A percentile compares a stretch with the other conserved stretches of the same genome.
Conservation (phyloP, 2,888 invertebrate species). For the Scaptomyza flava region DNA sequence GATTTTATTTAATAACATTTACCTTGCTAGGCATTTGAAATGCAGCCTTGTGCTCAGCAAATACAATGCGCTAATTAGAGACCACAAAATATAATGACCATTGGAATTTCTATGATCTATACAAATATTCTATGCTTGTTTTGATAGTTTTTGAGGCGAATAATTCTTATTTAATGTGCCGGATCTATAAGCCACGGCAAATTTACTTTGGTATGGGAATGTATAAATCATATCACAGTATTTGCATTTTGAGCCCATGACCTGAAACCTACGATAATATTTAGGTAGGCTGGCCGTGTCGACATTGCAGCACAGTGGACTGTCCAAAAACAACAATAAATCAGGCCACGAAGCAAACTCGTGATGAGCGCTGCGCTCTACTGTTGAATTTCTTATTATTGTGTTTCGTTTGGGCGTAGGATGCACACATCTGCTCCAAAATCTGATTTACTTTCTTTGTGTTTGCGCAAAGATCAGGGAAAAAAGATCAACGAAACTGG, state of each 20-base stretch:
- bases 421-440: conserved; percentile 71
- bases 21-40: conserved; percentile 30
- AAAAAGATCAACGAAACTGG: conserved; percentile 69
- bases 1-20: conserved; percentile 14
- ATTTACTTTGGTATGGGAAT: conserved; percentile 26
- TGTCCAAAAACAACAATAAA: conserved; percentile 50
- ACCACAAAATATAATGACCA: conserved; percentile 33
- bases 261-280: conserved; percentile 57
- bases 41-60: conserved; percentile 21
- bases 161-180: conserved; percentile 66
- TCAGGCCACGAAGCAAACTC: conserved; percentile 39
- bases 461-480: conserved; percentile 48
- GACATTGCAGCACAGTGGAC: conserved; percentile 46
- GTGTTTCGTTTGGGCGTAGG: conserved; percentile 23
- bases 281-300: conserved; percentile 72
- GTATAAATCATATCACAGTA: conserved; percentile 46
- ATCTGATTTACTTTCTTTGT: conserved; percentile 78
- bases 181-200: conserved; percentile 43
- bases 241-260: conserved; percentile 62
- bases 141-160: conserved; percentile 41
- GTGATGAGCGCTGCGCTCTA: conserved; percentile 16
- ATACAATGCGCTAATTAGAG: conserved; percentile 43
- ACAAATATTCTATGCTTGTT: conserved; percentile 50
- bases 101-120: conserved; percentile 20
- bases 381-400: conserved; percentile 15